Conservation (phyloP, 1,140 invertebrate species). For the Micrasema longulum region DNA sequence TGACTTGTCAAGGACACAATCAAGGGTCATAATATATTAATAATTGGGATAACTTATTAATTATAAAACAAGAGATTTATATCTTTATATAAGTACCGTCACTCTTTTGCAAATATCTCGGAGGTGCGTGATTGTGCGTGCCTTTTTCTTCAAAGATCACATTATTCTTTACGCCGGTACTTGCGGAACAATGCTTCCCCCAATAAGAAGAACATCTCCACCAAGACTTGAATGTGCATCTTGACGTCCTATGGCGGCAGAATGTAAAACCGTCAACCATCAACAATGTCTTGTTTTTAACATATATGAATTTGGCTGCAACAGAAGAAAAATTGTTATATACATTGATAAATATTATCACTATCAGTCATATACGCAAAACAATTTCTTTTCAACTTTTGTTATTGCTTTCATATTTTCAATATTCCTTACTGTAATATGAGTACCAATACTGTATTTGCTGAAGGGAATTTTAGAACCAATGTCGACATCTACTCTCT, state of each 20-base stretch:
- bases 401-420: too few relatives aligned
- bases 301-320: conserved; percentile 14
- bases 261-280: conserved; percentile 26
- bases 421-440: too few relatives aligned
- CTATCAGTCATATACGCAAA: too few relatives aligned
- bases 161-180: conserved; percentile 5
- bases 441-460: too few relatives aligned
- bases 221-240: neutral
- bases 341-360: too few relatives aligned
- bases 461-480: too few relatives aligned
- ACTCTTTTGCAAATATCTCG: neutral
- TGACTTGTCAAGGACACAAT: too few relatives aligned
- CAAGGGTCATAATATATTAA: too few relatives aligned
- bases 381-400: too few relatives aligned
- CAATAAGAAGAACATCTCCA: conserved; percentile 22
- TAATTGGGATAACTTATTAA: too few relatives aligned
- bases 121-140: conserved; percentile 2
- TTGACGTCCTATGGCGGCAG: neutral
- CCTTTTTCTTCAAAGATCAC: neutral
- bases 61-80: neutral
- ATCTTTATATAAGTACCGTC: conserved; percentile 9
- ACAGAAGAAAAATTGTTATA: neutral
- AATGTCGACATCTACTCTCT: too few relatives aligned
- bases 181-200: neutral
- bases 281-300: conserved; percentile 11